A percentile compares a stretch with the other conserved stretches of the same genome.
Conservation (phyloP, 2,888 invertebrate genomes). For the Drosophila melanocephala region DNA sequence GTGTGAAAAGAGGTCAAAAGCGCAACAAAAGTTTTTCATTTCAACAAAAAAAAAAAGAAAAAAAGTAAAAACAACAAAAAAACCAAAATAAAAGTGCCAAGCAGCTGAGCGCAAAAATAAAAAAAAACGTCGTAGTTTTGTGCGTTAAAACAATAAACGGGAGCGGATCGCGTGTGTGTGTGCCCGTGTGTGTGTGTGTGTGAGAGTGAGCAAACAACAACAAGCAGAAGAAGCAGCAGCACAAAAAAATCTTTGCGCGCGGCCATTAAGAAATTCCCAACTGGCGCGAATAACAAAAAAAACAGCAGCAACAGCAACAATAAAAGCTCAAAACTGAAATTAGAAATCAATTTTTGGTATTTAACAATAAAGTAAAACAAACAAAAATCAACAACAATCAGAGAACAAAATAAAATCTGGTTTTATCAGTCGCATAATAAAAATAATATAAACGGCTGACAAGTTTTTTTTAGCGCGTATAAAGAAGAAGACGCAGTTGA, state of each 20-base stretch:
- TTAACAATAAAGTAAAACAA: conserved; percentile 56
- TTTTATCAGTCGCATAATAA: conserved; percentile 68
- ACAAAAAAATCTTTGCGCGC: conserved; percentile 62
- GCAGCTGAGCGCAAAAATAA: conserved; percentile 66
- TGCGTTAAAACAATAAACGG: conserved; percentile 75
- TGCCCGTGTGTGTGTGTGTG: conserved; percentile 21
- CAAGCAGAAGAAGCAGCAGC: conserved; percentile 44
- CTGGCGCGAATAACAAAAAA: conserved; percentile 41
- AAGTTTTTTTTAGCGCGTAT: conserved; percentile 52
- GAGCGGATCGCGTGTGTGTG: conserved; percentile 26
- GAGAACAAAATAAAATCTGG: conserved; percentile 71
- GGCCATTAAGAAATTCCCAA: conserved; percentile 63
- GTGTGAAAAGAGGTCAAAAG: conserved; percentile 80
- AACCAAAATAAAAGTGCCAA: conserved; percentile 54
- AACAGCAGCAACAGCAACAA: conserved; percentile 20
- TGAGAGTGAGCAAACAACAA: conserved; percentile 67
- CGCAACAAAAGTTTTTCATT: conserved; percentile 75
- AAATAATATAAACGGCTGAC: conserved; percentile 48
- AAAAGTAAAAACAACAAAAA: conserved; percentile 22
- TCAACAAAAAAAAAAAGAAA: conserved; percentile 41
- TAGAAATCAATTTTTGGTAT: conserved; percentile 71
- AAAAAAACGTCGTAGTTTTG: conserved; percentile 77
- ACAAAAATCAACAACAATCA: conserved; percentile 34
- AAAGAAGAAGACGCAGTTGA: conserved; percentile 57
- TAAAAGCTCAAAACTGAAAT: conserved; percentile 66